phyloP scores from a whole-genome alignment of 2,797 vertebrate genomes.

The Syndactyla subalaris region DNA sequence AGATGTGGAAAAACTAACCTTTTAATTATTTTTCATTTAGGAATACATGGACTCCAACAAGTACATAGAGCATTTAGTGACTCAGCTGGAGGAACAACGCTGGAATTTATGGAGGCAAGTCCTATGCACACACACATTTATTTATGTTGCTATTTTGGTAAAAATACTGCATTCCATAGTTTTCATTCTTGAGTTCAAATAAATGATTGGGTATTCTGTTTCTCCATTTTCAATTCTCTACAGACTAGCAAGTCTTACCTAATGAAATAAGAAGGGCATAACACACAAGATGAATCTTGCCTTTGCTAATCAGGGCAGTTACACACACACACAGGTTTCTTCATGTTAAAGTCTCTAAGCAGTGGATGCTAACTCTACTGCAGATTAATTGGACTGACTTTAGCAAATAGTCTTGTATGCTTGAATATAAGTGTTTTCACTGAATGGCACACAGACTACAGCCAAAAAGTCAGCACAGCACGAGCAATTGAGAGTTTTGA shows the following conservation, averaged over 20 bases:
- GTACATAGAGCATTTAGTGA: conserved; percentile 87
- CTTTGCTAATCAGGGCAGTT: neutral
- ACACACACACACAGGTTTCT: neutral
- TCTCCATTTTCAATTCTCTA: neutral
- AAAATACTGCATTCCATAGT: neutral
- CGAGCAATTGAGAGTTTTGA: neutral
- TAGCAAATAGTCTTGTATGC: neutral
- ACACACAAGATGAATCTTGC: neutral
- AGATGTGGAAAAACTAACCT: neutral
- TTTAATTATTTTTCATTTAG: conserved; percentile 67
- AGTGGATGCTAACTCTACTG: neutral
- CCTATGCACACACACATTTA: neutral
- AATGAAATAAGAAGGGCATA: neutral
- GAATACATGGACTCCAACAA: conserved; percentile 91
- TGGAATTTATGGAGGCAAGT: conserved; percentile 87
- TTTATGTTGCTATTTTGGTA: conserved; percentile 26
- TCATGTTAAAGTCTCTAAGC: neutral
- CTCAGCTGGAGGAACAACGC: conserved; percentile 88
- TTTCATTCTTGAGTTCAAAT: neutral
- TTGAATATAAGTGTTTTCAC: neutral
- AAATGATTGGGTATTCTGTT: neutral
- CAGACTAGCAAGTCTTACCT: neutral
- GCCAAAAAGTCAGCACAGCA: neutral
- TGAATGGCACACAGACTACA: neutral
- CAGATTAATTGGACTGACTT: neutral